phyloP scores from a whole-genome alignment of 2,797 vertebrate genomes.

The Coracias cyanogaster region DNA sequence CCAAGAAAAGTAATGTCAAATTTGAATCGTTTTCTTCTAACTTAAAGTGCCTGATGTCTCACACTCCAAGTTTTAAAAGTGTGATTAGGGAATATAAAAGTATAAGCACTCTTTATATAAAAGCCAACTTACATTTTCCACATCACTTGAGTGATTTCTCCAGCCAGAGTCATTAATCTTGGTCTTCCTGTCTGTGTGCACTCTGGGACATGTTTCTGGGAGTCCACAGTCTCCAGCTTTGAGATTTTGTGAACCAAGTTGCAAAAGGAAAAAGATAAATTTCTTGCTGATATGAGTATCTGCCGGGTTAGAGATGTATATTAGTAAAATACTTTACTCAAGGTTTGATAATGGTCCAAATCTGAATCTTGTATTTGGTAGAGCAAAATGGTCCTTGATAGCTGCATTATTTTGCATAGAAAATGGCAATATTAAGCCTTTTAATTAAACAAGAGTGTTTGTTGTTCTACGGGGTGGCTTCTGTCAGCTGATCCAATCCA shows the following conservation, averaged over 20 bases:
- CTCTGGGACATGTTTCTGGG: not conserved
- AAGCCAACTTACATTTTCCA: constrained; percentile 68
- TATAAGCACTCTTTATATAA: constrained; percentile 72
- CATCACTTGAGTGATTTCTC: constrained; percentile 40
- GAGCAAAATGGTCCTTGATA: not conserved
- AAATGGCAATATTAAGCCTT: not conserved
- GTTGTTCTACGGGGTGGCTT: not conserved
- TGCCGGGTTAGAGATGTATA: not conserved
- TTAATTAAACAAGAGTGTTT: not conserved
- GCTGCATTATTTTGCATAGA: not conserved
- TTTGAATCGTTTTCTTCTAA: not conserved
- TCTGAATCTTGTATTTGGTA: not conserved
- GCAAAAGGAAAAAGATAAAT: constrained; percentile 60
- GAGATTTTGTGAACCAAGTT: constrained; percentile 16
- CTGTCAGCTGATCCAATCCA: not conserved
- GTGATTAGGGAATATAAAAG: constrained; percentile 40
- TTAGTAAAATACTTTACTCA: not conserved
- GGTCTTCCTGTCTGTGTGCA: not conserved
- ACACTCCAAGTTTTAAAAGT: constrained; percentile 53
- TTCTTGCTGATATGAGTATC: not conserved
- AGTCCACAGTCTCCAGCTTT: not conserved
- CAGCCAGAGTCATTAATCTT: not conserved
- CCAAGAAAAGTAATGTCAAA: not conserved
- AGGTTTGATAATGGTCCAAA: not conserved
- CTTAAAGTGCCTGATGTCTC: not conserved